Evolutionary conservation across 2,888 invertebrate species (phyloP).

Genomic region (Isoperla grammatica): DNA sequence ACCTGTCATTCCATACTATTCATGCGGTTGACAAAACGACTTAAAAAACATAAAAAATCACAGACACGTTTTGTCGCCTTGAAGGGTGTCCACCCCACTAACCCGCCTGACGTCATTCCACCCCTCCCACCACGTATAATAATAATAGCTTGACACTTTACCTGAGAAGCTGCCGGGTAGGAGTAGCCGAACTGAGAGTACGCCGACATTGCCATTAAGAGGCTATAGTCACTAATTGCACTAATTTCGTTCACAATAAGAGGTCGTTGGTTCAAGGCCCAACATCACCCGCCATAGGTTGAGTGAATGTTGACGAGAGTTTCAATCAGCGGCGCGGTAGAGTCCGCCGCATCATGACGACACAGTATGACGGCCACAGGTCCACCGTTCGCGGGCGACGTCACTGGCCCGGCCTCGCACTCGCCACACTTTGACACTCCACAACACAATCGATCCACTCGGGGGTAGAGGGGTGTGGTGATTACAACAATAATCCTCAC

Average conservation of each 20-base stretch:
- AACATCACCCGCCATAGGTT: constrained; percentile 2
- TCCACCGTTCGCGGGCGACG: not conserved
- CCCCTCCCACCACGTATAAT: too few species aligned
- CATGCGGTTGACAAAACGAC: too few species aligned
- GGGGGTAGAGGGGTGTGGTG: constrained; percentile 1
- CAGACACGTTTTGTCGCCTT: too few species aligned
- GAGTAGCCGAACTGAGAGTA: constrained; percentile 91
- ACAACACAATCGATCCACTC: not conserved
- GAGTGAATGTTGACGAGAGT: too few species aligned
- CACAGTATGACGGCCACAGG: not conserved
- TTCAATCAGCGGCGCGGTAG: too few species aligned
- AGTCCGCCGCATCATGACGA: constrained; percentile 6
- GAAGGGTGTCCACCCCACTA: too few species aligned
- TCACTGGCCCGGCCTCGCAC: constrained; percentile 1
- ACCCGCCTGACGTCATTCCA: too few species aligned
- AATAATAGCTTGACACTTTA: constrained; percentile 47
- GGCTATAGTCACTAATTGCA: not conserved
- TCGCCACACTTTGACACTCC: not conserved
- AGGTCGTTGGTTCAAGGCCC: not conserved
- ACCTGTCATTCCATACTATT: too few species aligned
- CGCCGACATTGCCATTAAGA: constrained; percentile 56
- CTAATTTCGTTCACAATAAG: too few species aligned
- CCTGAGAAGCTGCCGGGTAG: constrained; percentile 90
- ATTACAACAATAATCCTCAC: constrained; percentile 9
- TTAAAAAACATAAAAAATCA: too few species aligned